Evolutionary conservation across 2,113 vertebrate species (phyloP).

Genomic region (Sardina pilchardus): DNA sequence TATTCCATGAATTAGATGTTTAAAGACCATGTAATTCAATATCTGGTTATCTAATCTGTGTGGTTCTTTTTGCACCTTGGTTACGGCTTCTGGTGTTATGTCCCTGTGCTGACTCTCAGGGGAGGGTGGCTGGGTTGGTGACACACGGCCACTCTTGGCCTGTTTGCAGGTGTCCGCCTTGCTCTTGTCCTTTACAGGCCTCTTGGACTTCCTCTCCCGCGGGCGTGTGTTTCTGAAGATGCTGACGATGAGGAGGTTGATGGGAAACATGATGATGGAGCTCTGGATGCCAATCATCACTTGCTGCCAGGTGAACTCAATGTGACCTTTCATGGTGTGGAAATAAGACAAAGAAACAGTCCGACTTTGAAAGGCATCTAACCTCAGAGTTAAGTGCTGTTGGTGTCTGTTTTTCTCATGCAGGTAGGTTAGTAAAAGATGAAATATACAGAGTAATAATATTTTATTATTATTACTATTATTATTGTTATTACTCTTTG

Average conservation of each 20-base stretch:
- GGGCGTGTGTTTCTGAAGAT: conserved; percentile 85
- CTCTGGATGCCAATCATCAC: conserved; percentile 93
- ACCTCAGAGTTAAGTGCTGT: not conserved
- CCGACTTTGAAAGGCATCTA: not conserved
- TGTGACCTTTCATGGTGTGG: conserved; percentile 75
- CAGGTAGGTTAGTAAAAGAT: too few species aligned
- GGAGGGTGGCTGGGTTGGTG: conserved; percentile 59
- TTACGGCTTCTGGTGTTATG: conserved; percentile 83
- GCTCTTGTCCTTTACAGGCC: conserved; percentile 47
- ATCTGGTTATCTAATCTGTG: not conserved
- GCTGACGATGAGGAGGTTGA: conserved; percentile 93
- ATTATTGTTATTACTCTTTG: too few species aligned
- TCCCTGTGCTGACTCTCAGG: conserved; percentile 61
- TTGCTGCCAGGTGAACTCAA: conserved; percentile 95
- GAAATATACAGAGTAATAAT: too few species aligned
- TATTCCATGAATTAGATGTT: not conserved
- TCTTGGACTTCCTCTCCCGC: conserved; percentile 50
- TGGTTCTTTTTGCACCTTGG: conserved; percentile 72
- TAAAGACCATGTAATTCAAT: not conserved
- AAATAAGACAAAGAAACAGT: conserved; percentile 11
- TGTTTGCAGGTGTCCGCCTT: conserved; percentile 59
- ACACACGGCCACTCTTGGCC: conserved; percentile 67
- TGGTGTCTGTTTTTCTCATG: not conserved
- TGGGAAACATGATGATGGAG: conserved; percentile 93
- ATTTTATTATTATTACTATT: too few species aligned